Evolutionary conservation across 2,888 invertebrate species (phyloP).

Genomic region (Spisula subtruncata): DNA sequence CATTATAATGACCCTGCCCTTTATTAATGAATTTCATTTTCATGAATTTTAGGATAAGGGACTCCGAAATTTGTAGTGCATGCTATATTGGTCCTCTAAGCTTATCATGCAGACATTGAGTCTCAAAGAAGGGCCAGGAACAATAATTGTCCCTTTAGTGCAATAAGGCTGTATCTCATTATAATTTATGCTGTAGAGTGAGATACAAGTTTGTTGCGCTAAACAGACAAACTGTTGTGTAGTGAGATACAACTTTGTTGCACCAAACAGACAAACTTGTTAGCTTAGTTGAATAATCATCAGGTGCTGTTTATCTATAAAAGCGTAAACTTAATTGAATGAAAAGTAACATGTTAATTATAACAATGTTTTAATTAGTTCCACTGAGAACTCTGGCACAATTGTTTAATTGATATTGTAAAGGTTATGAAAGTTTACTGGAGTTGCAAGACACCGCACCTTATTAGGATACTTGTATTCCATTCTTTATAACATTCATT

Average conservation of each 20-base stretch:
- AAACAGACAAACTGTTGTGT: too few species aligned
- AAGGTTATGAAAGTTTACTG: background rate
- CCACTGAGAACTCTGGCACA: background rate
- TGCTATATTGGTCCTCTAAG: background rate
- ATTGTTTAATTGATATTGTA: background rate
- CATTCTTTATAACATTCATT: background rate
- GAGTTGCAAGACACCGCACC: too few species aligned
- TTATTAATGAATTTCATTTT: slow-evolving; percentile 36
- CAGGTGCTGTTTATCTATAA: too few species aligned
- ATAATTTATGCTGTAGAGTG: too few species aligned
- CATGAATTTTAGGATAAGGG: slow-evolving; percentile 12
- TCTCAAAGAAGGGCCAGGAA: too few species aligned
- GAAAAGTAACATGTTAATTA: background rate
- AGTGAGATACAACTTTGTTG: too few species aligned
- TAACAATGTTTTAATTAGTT: background rate
- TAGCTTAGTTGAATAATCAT: too few species aligned
- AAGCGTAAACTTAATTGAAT: background rate
- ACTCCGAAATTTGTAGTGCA: background rate
- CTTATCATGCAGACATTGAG: background rate
- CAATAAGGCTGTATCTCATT: too few species aligned
- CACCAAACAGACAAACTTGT: too few species aligned
- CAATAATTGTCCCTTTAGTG: too few species aligned
- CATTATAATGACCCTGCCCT: slow-evolving; percentile 29
- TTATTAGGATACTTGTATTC: background rate
- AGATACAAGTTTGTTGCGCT: too few species aligned